Base-by-base conservation (phyloP, 1,140 invertebrate genomes). In the Aphis gossypii region DNA sequence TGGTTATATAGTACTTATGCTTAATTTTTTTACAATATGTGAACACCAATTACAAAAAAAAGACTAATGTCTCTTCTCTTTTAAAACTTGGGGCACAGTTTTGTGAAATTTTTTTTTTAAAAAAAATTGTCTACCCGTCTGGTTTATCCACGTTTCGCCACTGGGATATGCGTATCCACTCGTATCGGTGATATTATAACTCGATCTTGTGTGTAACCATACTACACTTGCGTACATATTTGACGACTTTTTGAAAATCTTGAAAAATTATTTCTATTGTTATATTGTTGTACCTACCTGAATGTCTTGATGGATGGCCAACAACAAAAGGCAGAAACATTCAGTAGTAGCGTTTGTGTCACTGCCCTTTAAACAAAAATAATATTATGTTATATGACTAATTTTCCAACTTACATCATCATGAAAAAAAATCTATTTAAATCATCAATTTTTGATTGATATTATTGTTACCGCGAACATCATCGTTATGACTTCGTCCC, bases 301-400 rank as follows among this genome's bases (percentile, higher is more conserved):
- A 94, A 96, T 95, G 76, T 96, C 95, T 18, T 96, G 96, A 95
- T 97, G 95, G 94, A 95, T 95, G 0, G 96, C 96, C 90, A 97
- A 95, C 95, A 96, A 95, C 9, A 96, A 94, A 3, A 96, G 90
- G n/a, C 95, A 94, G 88, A 95, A 96, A 9, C 95, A 95, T 21
- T 95, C 94, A 46, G 96, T 96, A 51, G 96, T 95, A 14, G 95
- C 95, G 9, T 95, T 95, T 30, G 97, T 97, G 94, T 97, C 97
- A 95, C 97, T 97, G 92, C 97, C 97, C 96, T 97, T 95, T 94
- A 96, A 96, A 46, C 23, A 54, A 23, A 86, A 23, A 83, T 38
- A 83, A 83, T 83, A 48, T 11, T n/a, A 48, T 20, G 60, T 76
- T n/a, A n/a, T 18, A n/a, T 11, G 4, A 7, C n/a, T 76, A n/a